These are phyloP conservation scores for Aphelinus atriplicis DNA, from an alignment of 1,140 invertebrate species.

Conservation along the genomic window DNA sequence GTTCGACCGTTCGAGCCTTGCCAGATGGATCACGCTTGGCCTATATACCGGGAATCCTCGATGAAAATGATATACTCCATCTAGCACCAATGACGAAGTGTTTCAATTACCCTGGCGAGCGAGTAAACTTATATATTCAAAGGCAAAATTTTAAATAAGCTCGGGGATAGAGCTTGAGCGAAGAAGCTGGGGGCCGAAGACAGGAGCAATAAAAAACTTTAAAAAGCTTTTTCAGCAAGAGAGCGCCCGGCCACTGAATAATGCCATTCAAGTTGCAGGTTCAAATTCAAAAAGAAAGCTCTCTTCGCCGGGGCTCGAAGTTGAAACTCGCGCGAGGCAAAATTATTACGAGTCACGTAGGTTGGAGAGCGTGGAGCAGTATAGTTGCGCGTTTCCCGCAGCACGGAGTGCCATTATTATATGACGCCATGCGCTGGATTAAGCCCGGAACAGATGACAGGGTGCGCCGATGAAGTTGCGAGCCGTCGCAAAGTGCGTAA, in stretches of 20 bases:
- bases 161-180: no score
- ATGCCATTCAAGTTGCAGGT: conserved; percentile 36
- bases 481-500: conserved; percentile 19
- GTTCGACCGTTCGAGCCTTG: no score
- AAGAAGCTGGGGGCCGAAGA: no score
- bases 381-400: conserved; percentile 37
- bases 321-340: conserved; percentile 33
- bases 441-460: not conserved
- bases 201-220: conserved; percentile 35
- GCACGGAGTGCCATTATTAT: no score
- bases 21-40: no score
- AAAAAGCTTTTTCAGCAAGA: conserved; percentile 33
- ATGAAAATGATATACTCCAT: not conserved
- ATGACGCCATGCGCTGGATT: no score
- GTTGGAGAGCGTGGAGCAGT: conserved; percentile 40
- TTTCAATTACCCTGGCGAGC: conserved; percentile 24
- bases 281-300: conserved; percentile 39
- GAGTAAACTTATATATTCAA: conserved; percentile 31
- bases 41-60: not conserved
- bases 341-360: conserved; percentile 51
- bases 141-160: conserved; percentile 38
- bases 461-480: conserved; percentile 34
- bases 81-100: conserved; percentile 10
- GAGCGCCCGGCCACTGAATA: conserved; percentile 23
- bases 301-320: conserved; percentile 8